Percentiles rank a stretch among this genome's conserved stretches.
Conservation (phyloP, 2,888 invertebrate genomes). For the Pegoplata infirma region DNA sequence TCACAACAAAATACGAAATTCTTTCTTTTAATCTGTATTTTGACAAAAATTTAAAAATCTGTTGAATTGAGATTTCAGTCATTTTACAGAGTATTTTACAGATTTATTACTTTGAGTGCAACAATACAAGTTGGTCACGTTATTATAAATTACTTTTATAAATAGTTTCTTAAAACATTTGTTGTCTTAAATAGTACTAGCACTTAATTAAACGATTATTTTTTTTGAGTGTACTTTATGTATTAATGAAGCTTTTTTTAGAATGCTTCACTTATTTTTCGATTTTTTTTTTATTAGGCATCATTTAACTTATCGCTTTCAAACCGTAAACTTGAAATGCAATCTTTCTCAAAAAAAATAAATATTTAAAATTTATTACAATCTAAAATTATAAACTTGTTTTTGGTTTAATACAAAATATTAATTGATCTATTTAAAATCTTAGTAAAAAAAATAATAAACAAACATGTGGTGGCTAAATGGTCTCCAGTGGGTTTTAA, state of each 20-base stretch:
- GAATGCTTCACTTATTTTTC: constrained; percentile 40
- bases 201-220: neutral
- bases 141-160: too few species aligned
- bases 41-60: too few species aligned
- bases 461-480: constrained; percentile 48
- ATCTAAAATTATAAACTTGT: neutral
- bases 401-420: neutral
- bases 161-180: too few species aligned
- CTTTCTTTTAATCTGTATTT: too few species aligned
- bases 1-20: too few species aligned
- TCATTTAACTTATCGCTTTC: constrained; percentile 56
- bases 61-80: too few species aligned
- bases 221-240: neutral
- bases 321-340: constrained; percentile 49
- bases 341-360: constrained; percentile 19
- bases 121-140: too few species aligned
- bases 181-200: too few species aligned
- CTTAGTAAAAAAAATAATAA: too few species aligned
- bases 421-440: constrained; percentile 21
- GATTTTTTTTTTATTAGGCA: constrained; percentile 25
- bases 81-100: too few species aligned
- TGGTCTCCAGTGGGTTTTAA: constrained; percentile 45
- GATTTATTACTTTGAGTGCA: too few species aligned
- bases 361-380: neutral
- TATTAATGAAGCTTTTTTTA: neutral